Conservation (phyloP, 2,797 vertebrate genomes). For the Microctenopoma stevenorrisi region DNA sequence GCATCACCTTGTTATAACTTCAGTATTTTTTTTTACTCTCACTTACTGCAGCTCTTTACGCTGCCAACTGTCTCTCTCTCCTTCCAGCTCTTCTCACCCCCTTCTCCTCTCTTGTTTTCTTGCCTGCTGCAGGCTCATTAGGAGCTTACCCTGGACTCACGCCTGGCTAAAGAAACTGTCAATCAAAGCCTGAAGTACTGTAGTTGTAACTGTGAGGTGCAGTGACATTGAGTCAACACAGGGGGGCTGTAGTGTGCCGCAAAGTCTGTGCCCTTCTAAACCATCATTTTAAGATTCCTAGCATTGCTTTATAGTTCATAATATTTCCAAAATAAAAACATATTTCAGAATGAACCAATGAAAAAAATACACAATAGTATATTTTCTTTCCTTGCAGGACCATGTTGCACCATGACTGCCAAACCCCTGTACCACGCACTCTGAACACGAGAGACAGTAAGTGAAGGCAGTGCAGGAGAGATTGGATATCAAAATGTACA, state of each 20-base stretch:
- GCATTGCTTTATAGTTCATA: neutral
- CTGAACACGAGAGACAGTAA: conserved; percentile 15
- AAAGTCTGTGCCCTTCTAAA: conserved; percentile 5
- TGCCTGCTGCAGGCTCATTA: conserved; percentile 64
- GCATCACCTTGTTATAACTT: conserved; percentile 56
- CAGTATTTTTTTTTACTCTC: conserved; percentile 21
- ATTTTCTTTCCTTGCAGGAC: neutral
- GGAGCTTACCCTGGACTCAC: conserved; percentile 57
- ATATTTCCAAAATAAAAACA: conserved; percentile 10
- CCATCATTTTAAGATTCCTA: neutral
- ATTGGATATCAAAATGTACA: conserved; percentile 31
- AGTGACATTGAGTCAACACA: conserved; percentile 33
- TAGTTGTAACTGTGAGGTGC: conserved; percentile 22
- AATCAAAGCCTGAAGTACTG: conserved; percentile 37
- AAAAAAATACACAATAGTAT: neutral
- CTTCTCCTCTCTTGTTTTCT: conserved; percentile 47
- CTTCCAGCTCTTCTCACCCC: conserved; percentile 30
- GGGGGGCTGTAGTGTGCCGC: conserved; percentile 45
- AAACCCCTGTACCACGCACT: conserved; percentile 2
- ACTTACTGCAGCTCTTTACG: conserved; percentile 32
- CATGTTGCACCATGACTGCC: conserved; percentile 1
- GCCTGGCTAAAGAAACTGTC: conserved; percentile 51
- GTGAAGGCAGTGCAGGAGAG: conserved; percentile 7
- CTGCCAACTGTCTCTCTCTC: conserved; percentile 34
- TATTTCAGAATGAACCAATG: neutral